Evolutionary conservation across 1,140 invertebrate genomes (phyloP), one percentile per base, ranked within the genome.

Genomic region (Dysdera silvatica): DNA sequence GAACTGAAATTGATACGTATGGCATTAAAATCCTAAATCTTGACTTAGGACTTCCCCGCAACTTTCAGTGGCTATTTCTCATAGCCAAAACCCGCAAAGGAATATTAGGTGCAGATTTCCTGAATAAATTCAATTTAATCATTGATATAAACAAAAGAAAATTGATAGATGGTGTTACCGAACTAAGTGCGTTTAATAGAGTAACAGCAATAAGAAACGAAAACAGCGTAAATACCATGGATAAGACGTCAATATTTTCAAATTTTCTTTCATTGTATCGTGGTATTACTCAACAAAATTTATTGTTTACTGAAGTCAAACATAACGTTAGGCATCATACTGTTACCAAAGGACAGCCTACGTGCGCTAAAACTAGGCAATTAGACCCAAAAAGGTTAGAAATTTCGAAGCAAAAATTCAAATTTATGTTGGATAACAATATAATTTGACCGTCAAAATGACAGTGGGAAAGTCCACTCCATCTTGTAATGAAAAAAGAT

Each of bases 381-480:
- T 7, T 62, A 40, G 52, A 43, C 18, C 32, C 51, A 14, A 33
- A 31, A 45, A 24, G 14, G 16, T 23, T 63, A 4, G 5, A 55
- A 7, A 10, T 63, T 41, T 28, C 41, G 2, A 63, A 56, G 14
- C 23, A 43, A 31, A 53, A 63, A 47, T 63, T 57, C n/a, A 4
- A 40, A 12, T 56, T 16, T 29, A 54, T 56, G 43, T 24, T 51
- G 0, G 43, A 56, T 2, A 48, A 56, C 33, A 23, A 40, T 63
- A 59, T 59, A 8, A 71, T 35, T 41, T 54, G 29, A 48, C 59
- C 37, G 58, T 24, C 55, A 68, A 18, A 71, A 69, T 52, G 26
- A 37, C 18, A 49, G 0, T 84, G 79, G 75, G 35, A 23, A 18
- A 52, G 54, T 32, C 70, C 70, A 6, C 40, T 71, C 6, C 68